Percentiles rank a stretch among this genome's conserved stretches.
Conservation (phyloP, 2,888 invertebrate species). For the Apodemia duryi region DNA sequence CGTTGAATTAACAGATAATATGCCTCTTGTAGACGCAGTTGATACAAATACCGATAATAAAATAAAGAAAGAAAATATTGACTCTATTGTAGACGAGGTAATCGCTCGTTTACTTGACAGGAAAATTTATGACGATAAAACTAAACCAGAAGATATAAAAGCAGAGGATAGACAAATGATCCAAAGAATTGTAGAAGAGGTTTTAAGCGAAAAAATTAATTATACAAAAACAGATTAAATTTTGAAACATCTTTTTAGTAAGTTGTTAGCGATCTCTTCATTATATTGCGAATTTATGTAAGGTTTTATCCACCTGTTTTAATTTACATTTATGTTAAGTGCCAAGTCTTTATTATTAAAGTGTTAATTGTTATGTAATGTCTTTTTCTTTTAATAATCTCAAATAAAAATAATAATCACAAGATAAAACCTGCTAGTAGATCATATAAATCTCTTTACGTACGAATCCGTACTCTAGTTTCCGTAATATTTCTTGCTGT, state of each 20-base stretch:
- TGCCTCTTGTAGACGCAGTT: constrained; percentile 19
- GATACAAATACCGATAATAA: constrained; percentile 24
- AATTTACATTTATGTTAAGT: constrained; percentile 11
- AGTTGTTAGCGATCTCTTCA: constrained; percentile 23
- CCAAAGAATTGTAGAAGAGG: constrained; percentile 72
- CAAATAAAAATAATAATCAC: too few relatives aligned
- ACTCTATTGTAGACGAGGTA: constrained; percentile 71
- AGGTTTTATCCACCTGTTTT: neutral
- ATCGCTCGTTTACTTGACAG: constrained; percentile 66
- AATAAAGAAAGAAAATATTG: constrained; percentile 54
- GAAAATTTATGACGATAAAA: constrained; percentile 75
- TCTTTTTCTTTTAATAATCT: neutral
- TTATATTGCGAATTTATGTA: neutral
- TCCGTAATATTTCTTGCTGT: too few relatives aligned
- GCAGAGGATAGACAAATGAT: constrained; percentile 64
- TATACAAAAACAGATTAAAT: constrained; percentile 40
- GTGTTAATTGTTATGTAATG: constrained; percentile 1
- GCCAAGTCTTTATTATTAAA: constrained; percentile 1
- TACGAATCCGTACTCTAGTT: too few relatives aligned
- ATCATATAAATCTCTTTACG: too few relatives aligned
- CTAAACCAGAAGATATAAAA: constrained; percentile 69
- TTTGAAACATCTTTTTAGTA: neutral
- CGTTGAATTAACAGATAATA: constrained; percentile 18
- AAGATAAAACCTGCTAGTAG: too few relatives aligned
- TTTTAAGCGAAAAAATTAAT: constrained; percentile 63